Evolutionary conservation across 2,888 invertebrate genomes (phyloP).

Genomic region (Drosophila lacicola): DNA sequence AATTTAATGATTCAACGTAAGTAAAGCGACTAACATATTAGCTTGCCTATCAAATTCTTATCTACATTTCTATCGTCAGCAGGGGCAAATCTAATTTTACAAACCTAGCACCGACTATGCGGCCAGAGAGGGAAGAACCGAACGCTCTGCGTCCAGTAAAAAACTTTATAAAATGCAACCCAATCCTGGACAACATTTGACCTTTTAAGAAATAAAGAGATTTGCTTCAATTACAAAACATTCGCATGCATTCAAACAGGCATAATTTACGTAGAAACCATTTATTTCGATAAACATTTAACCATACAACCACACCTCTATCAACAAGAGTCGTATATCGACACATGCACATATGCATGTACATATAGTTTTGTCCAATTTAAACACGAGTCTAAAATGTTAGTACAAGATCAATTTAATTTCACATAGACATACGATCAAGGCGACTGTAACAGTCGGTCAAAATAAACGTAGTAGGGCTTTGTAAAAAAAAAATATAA

Average conservation of each 20-base stretch:
- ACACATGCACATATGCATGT: slow-evolving; percentile 40
- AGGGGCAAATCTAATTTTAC: slow-evolving; percentile 63
- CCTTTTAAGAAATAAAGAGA: slow-evolving; percentile 65
- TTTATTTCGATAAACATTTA: slow-evolving; percentile 48
- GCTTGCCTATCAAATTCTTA: slow-evolving; percentile 53
- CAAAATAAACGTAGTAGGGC: slow-evolving; percentile 37
- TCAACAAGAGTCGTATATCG: slow-evolving; percentile 43
- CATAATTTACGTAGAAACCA: slow-evolving; percentile 60
- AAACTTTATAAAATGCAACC: slow-evolving; percentile 20
- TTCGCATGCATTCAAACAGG: slow-evolving; percentile 63
- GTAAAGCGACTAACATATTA: slow-evolving; percentile 38
- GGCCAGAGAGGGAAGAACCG: slow-evolving; percentile 29
- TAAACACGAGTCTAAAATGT: slow-evolving; percentile 60
- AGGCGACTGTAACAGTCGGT: slow-evolving; percentile 35
- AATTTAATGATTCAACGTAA: slow-evolving; percentile 65
- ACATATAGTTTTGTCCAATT: slow-evolving; percentile 68
- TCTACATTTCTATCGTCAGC: slow-evolving; percentile 65
- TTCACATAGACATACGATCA: slow-evolving; percentile 41
- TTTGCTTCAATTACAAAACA: slow-evolving; percentile 64
- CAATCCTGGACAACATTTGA: slow-evolving; percentile 48
- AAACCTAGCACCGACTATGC: slow-evolving; percentile 29
- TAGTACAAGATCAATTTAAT: slow-evolving; percentile 45
- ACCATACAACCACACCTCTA: slow-evolving; percentile 9
- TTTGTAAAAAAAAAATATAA: slow-evolving; percentile 37
- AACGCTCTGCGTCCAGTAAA: slow-evolving; percentile 15